Base-by-base conservation (phyloP, 2,888 invertebrate species). In the Drosophila nigricruria region DNA sequence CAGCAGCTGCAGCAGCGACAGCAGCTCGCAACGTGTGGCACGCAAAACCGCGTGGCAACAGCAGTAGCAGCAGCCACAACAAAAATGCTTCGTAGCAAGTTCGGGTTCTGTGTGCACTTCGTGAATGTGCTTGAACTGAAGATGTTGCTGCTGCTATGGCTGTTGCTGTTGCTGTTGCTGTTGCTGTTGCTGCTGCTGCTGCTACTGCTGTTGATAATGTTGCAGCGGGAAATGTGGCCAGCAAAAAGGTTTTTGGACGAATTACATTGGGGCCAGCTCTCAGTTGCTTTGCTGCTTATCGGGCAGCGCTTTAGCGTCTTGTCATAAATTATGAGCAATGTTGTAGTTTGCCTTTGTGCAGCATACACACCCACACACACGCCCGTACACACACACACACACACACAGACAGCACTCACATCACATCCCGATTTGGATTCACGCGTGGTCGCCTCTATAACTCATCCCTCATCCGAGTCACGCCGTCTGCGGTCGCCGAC, bases 401-500 rank as follows among this genome's bases (percentile, higher is more conserved):
- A 20, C 59, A 65, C 50, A 40, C 27, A 52, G 4, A 12, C 20
- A 43, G 52, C 23, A 38, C 36, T 53, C 25, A 38, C 53, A 49
- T 32, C 49, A 49, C 14, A 63, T 47, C 50, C 27, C 52, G 32
- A 25, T 57, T 53, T 43, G 38, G 57, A 56, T 32, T 56, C 82
- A 87, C 82, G 87, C 82, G 72, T 79, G 76, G 82, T 73, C 79
- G 82, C 72, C 70, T 69, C 84, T 56, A 84, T 81, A 89, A 83
- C 79, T 84, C 84, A 83, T 88, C 79, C 81, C 75, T 66, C 45
- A 42, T 23, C 53, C 78, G 69, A 89, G 84, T 84, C 84, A 84
- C 87, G 84, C 84, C 81, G 84, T 84, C 89, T 89, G 89, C 79
- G 79, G 70, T 70, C 82, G 49, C 61, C 82, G 73, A 70, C 82